Conservation (phyloP, 2,888 invertebrate species). For the Malachius bipustulatus region DNA sequence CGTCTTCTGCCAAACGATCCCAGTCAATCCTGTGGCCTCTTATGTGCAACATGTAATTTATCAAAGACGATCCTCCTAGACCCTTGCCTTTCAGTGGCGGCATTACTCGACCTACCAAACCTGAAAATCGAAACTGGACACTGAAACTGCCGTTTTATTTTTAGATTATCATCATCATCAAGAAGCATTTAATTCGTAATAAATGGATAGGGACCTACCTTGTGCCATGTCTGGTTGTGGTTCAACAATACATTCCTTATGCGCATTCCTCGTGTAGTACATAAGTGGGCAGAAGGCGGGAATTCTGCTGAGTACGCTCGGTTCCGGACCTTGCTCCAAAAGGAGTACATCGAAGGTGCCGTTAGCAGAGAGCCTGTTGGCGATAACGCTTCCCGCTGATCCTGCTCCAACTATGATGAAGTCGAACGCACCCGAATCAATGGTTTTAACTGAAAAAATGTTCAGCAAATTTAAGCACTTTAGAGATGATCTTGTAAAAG, state of each 20-base stretch:
- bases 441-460: too few relatives aligned
- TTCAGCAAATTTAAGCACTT: too few relatives aligned
- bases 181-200: too few relatives aligned
- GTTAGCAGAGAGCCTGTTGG: constrained; percentile 55
- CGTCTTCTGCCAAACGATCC: constrained; percentile 50
- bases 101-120: constrained; percentile 34
- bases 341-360: constrained; percentile 48
- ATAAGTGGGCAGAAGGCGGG: constrained; percentile 42
- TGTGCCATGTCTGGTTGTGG: constrained; percentile 42
- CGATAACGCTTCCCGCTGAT: constrained; percentile 57
- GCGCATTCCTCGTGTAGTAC: constrained; percentile 44
- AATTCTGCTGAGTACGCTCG: constrained; percentile 41
- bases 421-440: too few relatives aligned
- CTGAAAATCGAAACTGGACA: too few relatives aligned
- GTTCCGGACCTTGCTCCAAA: constrained; percentile 50
- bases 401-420: too few relatives aligned
- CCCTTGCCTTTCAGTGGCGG: constrained; percentile 44
- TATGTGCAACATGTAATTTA: constrained; percentile 44
- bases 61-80: constrained; percentile 40
- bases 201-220: too few relatives aligned
- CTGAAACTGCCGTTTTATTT: too few relatives aligned
- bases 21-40: constrained; percentile 55
- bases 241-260: constrained; percentile 50
- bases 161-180: too few relatives aligned
- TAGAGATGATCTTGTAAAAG: too few relatives aligned